Conservation (phyloP, 2,797 vertebrate species). For the Characodon lateralis region DNA sequence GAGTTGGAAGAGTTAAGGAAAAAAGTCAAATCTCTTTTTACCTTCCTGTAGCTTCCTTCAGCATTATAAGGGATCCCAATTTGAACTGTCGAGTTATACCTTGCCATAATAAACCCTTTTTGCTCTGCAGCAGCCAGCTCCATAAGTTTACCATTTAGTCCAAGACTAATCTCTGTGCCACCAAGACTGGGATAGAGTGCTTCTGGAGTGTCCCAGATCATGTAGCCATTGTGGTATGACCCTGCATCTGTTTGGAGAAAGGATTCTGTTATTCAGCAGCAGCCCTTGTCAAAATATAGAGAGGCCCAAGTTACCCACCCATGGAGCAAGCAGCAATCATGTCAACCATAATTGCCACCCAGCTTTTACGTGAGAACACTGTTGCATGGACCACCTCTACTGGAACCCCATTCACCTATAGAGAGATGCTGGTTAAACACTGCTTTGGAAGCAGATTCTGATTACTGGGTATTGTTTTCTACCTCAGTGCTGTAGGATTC, state of each 20-base stretch:
- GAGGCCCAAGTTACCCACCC: conserved; percentile 55
- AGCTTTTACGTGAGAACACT: conserved; percentile 80
- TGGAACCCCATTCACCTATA: conserved; percentile 63
- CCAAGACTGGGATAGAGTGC: conserved; percentile 28
- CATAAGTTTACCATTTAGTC: conserved; percentile 49
- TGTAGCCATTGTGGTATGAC: conserved; percentile 23
- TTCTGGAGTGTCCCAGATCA: conserved; percentile 65
- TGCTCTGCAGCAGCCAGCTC: conserved; percentile 8
- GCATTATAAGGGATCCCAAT: conserved; percentile 67
- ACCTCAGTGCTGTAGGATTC: conserved; percentile 70
- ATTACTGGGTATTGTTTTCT: neutral
- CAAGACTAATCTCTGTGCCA: conserved; percentile 31
- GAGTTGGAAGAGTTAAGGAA: too few relatives aligned
- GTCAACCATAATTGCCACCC: conserved; percentile 82
- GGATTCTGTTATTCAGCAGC: too few relatives aligned
- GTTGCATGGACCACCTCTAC: conserved; percentile 70
- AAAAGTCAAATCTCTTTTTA: neutral
- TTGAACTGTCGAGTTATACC: conserved; percentile 5
- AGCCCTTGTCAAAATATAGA: neutral
- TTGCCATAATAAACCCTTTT: conserved; percentile 48
- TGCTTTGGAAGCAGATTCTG: accelerated
- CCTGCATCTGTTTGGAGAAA: conserved; percentile 53
- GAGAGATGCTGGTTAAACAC: neutral
- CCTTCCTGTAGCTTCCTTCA: conserved; percentile 69
- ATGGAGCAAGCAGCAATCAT: conserved; percentile 79